Percentiles rank a stretch among this genome's conserved stretches.
phyloP scores from a whole-genome alignment of 2,113 vertebrate genomes.

The Tretioscincus oriximinensis region DNA sequence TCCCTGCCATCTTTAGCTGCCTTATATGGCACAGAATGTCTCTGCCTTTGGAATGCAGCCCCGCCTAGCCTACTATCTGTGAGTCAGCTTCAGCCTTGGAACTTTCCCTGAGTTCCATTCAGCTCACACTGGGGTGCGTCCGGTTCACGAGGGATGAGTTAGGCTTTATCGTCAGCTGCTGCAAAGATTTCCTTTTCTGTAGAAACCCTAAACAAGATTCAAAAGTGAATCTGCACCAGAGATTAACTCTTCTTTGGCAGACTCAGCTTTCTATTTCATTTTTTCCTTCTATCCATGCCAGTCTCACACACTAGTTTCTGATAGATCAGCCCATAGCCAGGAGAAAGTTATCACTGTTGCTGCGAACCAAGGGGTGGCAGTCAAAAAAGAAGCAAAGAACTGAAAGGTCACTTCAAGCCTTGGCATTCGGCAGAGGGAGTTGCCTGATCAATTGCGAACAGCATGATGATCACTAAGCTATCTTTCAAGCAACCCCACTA shows the following conservation, averaged over 20 bases:
- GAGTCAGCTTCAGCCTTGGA: constrained; percentile 45
- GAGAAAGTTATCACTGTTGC: background rate
- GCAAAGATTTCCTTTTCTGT: background rate
- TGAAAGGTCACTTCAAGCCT: too few relatives aligned
- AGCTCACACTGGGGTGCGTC: background rate
- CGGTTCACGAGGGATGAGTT: background rate
- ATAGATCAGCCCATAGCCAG: background rate
- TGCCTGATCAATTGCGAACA: too few relatives aligned
- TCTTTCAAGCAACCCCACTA: too few relatives aligned
- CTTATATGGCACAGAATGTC: background rate
- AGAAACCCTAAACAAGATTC: background rate
- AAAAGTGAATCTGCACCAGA: background rate
- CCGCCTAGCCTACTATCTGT: constrained; percentile 18
- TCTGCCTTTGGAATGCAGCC: constrained; percentile 36
- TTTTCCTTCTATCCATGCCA: too few relatives aligned
- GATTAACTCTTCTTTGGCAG: background rate
- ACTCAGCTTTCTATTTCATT: background rate
- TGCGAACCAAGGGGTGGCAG: background rate
- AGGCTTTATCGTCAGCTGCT: background rate
- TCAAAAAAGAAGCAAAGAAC: too few relatives aligned
- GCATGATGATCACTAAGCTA: too few relatives aligned
- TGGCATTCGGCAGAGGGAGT: too few relatives aligned
- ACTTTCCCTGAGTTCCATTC: constrained; percentile 5
- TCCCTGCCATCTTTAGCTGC: background rate
- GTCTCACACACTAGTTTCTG: background rate